Base-by-base conservation (phyloP, 1,140 invertebrate species). In the Epicauta chinensis region DNA sequence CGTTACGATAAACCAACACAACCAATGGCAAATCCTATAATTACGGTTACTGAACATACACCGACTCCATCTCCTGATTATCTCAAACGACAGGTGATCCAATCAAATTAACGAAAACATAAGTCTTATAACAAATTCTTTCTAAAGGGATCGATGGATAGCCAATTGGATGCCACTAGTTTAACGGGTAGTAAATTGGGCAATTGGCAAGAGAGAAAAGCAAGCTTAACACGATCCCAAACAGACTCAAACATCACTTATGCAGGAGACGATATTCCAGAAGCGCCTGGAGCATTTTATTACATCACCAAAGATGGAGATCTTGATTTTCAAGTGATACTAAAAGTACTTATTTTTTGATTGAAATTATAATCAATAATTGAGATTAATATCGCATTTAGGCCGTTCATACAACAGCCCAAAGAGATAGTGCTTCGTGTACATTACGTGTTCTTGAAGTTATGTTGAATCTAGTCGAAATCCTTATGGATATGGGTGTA, bases 261-360 rank as follows among this genome's bases (percentile, higher is more conserved):
- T 65, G 75, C 78, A 4, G 79, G 82, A 1, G 85, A 88, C 58
- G 87, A 92, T 59, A 71, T 82, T 44, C 81, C 81, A 2, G 90
- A 96, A 75, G 91, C 91, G 1, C 81, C 92, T 0, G 97, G 95
- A 0, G 92, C 93, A 0, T 73, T 84, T 11, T 82, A 84, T 68
- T 99, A 97, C 61, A 97, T 98, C 17, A 96, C 93, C 17, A 86
- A 87, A 63, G 91, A 97, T 64, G 97, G 97, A 0, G 87, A 94
- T 64, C 84, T 99, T 35, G 90, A 97, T 71, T 82, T 91, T 55
- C 82, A 87, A 71, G 87, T 98, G 6, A 83, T 98, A 2, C 72
- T 99, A 11, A 91, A 92, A 77, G 87, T 89, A 74, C 53, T 16
- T 53, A 34, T 17, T 30, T 17, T 41, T 58, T 42, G 15, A 41